Evolutionary conservation across 2,797 vertebrate genomes (phyloP).

Genomic region (Propithecus perrieri): DNA sequence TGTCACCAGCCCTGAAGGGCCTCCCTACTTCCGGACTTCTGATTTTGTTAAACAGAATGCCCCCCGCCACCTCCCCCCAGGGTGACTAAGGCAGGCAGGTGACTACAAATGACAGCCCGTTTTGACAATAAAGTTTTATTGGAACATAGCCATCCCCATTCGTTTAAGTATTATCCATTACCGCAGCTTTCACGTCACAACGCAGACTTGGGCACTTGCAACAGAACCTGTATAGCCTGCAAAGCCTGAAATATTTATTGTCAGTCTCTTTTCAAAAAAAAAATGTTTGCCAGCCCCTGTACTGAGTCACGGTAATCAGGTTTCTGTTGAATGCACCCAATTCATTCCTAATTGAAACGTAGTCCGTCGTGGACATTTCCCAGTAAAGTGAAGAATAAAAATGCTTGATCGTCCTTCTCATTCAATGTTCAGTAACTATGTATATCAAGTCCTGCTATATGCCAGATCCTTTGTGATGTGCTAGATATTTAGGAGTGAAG

Average conservation of each 20-base stretch:
- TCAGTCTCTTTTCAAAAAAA: background rate
- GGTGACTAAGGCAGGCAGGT: background rate
- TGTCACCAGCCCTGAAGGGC: background rate
- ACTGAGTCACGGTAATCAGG: background rate
- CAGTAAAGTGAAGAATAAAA: background rate
- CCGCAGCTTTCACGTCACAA: background rate
- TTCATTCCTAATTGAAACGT: background rate
- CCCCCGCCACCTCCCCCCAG: accelerated
- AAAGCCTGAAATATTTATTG: background rate
- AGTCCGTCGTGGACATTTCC: background rate
- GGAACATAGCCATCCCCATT: background rate
- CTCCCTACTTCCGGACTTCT: background rate
- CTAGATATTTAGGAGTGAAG: background rate
- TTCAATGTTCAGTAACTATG: background rate
- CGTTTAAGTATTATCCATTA: background rate
- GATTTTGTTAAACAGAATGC: background rate
- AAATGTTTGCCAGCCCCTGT: background rate
- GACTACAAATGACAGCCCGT: background rate
- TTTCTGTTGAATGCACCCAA: background rate
- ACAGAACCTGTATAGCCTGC: background rate
- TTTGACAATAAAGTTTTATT: background rate
- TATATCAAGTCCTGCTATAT: background rate
- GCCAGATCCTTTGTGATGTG: background rate
- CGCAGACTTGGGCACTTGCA: background rate
- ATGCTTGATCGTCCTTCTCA: background rate